Evolutionary conservation across 2,888 invertebrate species (phyloP).

Genomic region (Amphipyra berbera): DNA sequence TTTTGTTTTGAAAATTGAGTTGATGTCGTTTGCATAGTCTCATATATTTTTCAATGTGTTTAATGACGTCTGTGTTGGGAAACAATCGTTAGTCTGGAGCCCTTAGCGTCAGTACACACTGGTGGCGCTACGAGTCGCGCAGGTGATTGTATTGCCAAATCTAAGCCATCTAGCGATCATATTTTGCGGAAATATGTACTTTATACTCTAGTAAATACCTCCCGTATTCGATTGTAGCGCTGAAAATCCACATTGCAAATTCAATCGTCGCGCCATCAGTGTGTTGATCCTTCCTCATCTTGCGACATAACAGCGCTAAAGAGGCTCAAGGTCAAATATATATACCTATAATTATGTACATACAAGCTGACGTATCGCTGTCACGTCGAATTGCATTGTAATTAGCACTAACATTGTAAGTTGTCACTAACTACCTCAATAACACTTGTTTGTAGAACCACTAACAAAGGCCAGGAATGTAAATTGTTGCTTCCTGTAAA

Average conservation of each 20-base stretch:
- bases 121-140: background rate
- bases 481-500: conserved; percentile 20
- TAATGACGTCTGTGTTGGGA: no score
- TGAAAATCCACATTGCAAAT: no score
- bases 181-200: no score
- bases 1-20: no score
- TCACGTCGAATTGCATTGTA: conserved; percentile 7
- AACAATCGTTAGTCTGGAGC: no score
- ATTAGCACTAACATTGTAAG: conserved; percentile 20
- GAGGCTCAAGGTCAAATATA: conserved; percentile 16
- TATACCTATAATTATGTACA: background rate
- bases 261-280: no score
- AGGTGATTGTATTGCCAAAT: background rate
- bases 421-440: conserved; percentile 18
- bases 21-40: no score
- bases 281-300: no score
- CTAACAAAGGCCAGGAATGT: conserved; percentile 21
- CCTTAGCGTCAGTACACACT: background rate
- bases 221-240: no score
- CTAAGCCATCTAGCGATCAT: no score
- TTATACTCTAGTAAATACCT: no score
- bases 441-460: conserved; percentile 6
- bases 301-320: background rate
- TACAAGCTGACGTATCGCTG: background rate
- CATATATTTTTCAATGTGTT: no score